Evolutionary conservation across 2,888 invertebrate species (phyloP), one percentile per base, ranked within the genome.

Genomic region (Aethes cnicana): DNA sequence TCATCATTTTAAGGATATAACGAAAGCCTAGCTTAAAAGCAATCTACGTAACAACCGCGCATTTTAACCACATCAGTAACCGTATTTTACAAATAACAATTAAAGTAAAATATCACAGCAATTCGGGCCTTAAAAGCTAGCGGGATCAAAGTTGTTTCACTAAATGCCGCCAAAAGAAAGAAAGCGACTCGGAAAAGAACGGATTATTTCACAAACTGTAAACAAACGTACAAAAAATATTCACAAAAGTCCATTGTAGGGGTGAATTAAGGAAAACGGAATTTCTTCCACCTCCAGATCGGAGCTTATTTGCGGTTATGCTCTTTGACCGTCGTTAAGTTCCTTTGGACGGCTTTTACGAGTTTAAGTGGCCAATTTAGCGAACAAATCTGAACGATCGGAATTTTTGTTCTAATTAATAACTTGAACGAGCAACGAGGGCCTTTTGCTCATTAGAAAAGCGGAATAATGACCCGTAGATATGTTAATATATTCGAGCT

Each of bases 291-390:
- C 75, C 74, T 73, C 77, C 77, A 84, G 82, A 88, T 87, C 81
- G 84, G 80, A 77, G 84, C 86, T 88, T 89, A 86, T 88, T 89
- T 89, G 88, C 83, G 88, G 88, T 88, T 87, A 88, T 87, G 84
- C 88, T 84, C 87, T 88, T 88, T 89, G 88, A 88, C 89, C 88
- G 88, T 86, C 88, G 85, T 89, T 87, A 87, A 84, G 84, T 82
- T 88, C 81, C 84, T 81, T 81, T 75, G 74, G 83, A 83, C 79
- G 80, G 84, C 84, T 84, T 86, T 86, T 84, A 85, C 82, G 84
- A 84, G 84, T 87, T 88, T 74, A 81, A 89, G 89, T 84, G 84
- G 87, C 85, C 88, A 87, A 88, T 88, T 87, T 85, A 78, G 73
- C 78, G 80, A 81, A 81, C 80, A 74, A 84, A 86, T 86, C 84